These are phyloP conservation scores for Dipodomys spectabilis DNA, from an alignment of 2,113 vertebrate genomes.

Conservation along the genomic window DNA sequence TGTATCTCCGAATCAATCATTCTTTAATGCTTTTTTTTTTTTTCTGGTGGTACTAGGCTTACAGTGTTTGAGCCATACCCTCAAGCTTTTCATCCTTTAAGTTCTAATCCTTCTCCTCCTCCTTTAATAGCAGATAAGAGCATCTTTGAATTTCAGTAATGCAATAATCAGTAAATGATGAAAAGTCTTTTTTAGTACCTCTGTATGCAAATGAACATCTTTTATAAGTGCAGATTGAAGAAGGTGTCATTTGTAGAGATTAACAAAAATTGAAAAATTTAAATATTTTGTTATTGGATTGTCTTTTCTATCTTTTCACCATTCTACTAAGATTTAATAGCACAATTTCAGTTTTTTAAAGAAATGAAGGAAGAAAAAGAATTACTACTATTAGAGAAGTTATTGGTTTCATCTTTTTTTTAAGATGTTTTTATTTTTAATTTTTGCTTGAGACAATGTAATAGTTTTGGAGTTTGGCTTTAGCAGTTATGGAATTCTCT, in stretches of 20 bases:
- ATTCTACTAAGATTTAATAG: conserved; percentile 41
- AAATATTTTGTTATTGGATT: conserved; percentile 39
- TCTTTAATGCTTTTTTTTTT: background rate
- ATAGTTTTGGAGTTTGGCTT: conserved; percentile 11
- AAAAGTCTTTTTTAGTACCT: background rate
- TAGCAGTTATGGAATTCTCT: background rate
- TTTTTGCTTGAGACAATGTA: conserved; percentile 30
- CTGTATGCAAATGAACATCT: background rate
- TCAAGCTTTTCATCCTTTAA: too few species aligned
- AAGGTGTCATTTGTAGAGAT: conserved; percentile 24
- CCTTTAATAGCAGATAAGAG: background rate
- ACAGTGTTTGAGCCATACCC: too few species aligned
- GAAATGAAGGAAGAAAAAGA: background rate
- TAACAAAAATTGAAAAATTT: conserved; percentile 18
- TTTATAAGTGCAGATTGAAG: conserved; percentile 16
- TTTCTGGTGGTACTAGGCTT: too few species aligned
- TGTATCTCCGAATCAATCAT: background rate
- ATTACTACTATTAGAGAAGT: background rate
- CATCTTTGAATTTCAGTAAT: conserved; percentile 16
- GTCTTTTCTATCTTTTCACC: conserved; percentile 1
- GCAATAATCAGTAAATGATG: conserved; percentile 16
- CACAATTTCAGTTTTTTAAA: background rate
- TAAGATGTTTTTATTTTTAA: conserved; percentile 19
- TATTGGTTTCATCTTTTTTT: conserved; percentile 6
- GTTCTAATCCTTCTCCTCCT: background rate